phyloP scores from a whole-genome alignment of 1,140 invertebrate genomes.

The Trichonephila clavipes region DNA sequence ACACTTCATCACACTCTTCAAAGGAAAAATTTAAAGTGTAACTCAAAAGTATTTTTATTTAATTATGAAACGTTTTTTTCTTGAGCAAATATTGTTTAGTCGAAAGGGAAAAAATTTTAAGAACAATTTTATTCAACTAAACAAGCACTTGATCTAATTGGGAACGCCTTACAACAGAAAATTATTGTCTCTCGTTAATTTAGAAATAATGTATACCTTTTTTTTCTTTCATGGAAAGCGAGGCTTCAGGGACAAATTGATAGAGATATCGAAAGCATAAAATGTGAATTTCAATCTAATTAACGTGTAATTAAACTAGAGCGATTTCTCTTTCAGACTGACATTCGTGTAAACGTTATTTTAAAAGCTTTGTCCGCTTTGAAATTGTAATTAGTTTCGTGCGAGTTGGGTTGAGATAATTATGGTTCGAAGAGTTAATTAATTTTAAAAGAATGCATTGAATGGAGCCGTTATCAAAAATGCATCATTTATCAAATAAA shows the following conservation, averaged over 20 bases:
- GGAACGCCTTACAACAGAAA: neutral
- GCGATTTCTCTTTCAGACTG: neutral
- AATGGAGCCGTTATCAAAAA: neutral
- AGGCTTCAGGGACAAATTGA: neutral
- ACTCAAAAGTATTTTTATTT: neutral
- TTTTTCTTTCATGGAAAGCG: neutral
- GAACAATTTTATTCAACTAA: neutral
- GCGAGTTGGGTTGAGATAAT: neutral
- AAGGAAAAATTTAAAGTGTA: neutral
- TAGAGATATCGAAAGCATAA: neutral
- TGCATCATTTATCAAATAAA: neutral
- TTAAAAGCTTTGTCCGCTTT: slow-evolving; percentile 26
- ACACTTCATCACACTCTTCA: neutral
- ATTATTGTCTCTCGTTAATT: neutral
- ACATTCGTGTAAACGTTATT: neutral
- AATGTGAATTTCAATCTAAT: slow-evolving; percentile 19
- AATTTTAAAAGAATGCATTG: slow-evolving; percentile 26
- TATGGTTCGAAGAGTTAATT: slow-evolving; percentile 8
- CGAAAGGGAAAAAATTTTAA: neutral
- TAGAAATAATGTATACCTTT: neutral
- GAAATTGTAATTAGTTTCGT: slow-evolving; percentile 32
- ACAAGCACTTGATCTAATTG: neutral
- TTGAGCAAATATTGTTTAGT: neutral
- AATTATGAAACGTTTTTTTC: neutral
- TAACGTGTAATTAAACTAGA: slow-evolving; percentile 7